phyloP scores from a whole-genome alignment of 2,797 vertebrate species.

The Galagoides demidoff region DNA sequence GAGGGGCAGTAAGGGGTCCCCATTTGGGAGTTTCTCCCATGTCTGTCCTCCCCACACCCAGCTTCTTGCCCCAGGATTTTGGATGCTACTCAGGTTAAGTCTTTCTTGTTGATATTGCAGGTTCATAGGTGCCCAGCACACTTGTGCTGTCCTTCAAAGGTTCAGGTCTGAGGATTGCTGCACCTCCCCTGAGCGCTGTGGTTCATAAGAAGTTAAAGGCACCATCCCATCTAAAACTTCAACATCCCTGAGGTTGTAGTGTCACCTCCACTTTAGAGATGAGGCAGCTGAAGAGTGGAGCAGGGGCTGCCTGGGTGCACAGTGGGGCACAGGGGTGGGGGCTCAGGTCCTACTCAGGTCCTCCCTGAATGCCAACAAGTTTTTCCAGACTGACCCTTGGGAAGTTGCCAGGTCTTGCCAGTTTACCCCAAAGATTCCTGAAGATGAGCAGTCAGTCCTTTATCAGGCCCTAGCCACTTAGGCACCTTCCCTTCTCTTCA shows the following conservation, averaged over 20 bases:
- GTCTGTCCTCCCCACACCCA: background rate
- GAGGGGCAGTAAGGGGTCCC: background rate
- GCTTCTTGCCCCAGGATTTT: rapidly evolving
- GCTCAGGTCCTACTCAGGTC: too few relatives aligned
- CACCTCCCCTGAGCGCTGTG: rapidly evolving
- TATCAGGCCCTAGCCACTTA: background rate
- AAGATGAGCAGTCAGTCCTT: background rate
- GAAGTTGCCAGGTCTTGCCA: too few relatives aligned
- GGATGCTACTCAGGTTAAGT: background rate
- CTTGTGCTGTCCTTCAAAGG: rapidly evolving
- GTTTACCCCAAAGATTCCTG: background rate
- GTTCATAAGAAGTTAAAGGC: background rate
- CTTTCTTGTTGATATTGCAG: background rate
- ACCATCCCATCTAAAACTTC: background rate
- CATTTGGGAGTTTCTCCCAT: background rate
- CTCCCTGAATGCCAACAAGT: rapidly evolving
- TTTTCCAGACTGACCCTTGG: background rate
- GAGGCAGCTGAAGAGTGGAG: rapidly evolving
- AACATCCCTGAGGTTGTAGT: too few relatives aligned
- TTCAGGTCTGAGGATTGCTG: background rate
- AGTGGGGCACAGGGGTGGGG: too few relatives aligned
- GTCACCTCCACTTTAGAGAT: background rate
- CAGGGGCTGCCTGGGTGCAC: too few relatives aligned
- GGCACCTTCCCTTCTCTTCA: too few relatives aligned
- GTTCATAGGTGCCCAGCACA: background rate